Base-by-base conservation (phyloP, 2,113 vertebrate species). In the Atherinomorus stipes region DNA sequence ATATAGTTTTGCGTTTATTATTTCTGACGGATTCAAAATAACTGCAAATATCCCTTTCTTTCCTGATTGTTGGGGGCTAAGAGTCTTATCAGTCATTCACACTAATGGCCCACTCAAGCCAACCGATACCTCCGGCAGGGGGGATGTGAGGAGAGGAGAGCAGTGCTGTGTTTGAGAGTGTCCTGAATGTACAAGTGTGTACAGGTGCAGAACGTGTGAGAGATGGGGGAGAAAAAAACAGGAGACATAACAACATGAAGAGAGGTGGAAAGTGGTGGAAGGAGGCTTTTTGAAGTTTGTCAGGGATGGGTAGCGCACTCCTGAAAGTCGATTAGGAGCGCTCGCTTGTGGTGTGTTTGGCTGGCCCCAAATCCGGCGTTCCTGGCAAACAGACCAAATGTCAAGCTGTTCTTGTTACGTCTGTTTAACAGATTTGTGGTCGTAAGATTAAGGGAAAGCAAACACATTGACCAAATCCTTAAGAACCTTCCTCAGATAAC, bases 21-120 rank as follows among this genome's bases (percentile, higher is more conserved):
- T 93, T 91, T 92, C 86, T 84, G 88, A 92, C 80, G 74, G 88
- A 82, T 90, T 91, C 86, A 92, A 91, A 93, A 93, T 91, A 93
- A 89, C 84, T 84, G 72, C 85, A 93, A 91, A 94, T 92, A 90
- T 83, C 64, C 83, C 40, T 40, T 85, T 2, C 0, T 0, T 18
- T 26, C n/a, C 52, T 78, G 80, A 83, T 85, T 87, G 86, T 87
- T 77, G 71, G 64, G 57, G 64, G 80, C 66, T 61, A 85, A 76
- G 75, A 38, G 77, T 76, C 76, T 83, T 92, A 93, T 93, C 91
- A 90, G 89, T 83, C 87, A 81, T 81, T 80, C 84, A 81, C 85
- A 71, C 90, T 92, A 93, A 93, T 93, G 87, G 90, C 73, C 86
- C 76, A 84, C 88, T 92, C 82, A 78, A 89, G 85, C 86, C 81